phyloP scores from a whole-genome alignment of 2,888 invertebrate genomes.

The Acleris laterana region DNA sequence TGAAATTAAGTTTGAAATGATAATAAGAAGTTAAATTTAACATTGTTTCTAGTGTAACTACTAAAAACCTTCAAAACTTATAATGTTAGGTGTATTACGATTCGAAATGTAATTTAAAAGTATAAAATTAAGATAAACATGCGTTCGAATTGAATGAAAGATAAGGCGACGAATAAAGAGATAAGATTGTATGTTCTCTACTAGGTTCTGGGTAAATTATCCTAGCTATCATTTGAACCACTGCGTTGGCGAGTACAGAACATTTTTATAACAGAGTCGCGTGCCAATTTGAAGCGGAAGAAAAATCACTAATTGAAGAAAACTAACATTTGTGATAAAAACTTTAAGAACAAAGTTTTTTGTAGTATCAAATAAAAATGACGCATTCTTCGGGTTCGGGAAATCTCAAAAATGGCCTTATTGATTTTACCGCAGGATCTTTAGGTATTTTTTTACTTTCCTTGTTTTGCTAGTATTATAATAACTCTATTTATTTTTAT shows the following conservation, averaged over 20 bases:
- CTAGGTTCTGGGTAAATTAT: constrained; percentile 16
- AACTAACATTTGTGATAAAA: too few relatives aligned
- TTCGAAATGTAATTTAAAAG: too few relatives aligned
- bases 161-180: constrained; percentile 18
- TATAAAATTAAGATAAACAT: constrained; percentile 7
- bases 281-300: too few relatives aligned
- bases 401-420: constrained; percentile 86
- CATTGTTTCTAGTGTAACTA: too few relatives aligned
- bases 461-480: neutral
- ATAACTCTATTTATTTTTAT: neutral
- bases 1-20: too few relatives aligned
- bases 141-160: constrained; percentile 18
- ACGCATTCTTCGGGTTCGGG: constrained; percentile 63
- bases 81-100: too few relatives aligned
- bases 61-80: too few relatives aligned
- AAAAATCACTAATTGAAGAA: too few relatives aligned
- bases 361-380: constrained; percentile 47
- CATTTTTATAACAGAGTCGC: neutral
- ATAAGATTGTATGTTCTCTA: constrained; percentile 18
- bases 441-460: constrained; percentile 84
- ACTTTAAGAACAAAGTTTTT: too few relatives aligned
- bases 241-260: neutral
- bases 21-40: too few relatives aligned
- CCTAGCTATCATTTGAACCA: constrained; percentile 1
- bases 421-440: constrained; percentile 93